phyloP scores from a whole-genome alignment of 2,113 vertebrate species.

The Piaya cayana region DNA sequence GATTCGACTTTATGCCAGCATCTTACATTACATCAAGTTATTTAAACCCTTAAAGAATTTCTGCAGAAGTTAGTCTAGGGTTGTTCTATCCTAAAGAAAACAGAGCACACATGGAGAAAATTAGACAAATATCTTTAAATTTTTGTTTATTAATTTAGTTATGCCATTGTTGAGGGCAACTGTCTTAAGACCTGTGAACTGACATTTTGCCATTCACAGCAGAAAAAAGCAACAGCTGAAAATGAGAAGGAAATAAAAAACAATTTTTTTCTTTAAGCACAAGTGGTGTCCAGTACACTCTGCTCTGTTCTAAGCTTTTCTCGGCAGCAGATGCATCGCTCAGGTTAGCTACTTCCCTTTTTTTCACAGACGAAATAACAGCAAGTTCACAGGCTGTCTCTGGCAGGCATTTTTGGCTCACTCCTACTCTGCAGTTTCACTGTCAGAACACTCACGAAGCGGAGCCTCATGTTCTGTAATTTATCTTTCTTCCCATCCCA shows the following conservation, averaged over 20 bases:
- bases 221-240: slow-evolving; percentile 10
- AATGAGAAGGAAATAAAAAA: slow-evolving; percentile 1
- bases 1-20: slow-evolving; percentile 56
- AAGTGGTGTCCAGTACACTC: not conserved
- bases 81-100: slow-evolving; percentile 54
- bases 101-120: slow-evolving; percentile 61
- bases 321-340: slow-evolving; percentile 1
- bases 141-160: slow-evolving; percentile 9
- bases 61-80: slow-evolving; percentile 21
- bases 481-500: slow-evolving; percentile 58
- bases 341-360: slow-evolving; percentile 52
- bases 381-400: slow-evolving; percentile 30
- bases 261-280: not conserved
- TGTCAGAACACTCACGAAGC: slow-evolving; percentile 53
- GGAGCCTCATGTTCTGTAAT: slow-evolving; percentile 20
- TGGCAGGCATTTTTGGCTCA: slow-evolving; percentile 55
- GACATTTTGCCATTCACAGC: not conserved
- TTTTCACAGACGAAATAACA: slow-evolving; percentile 38
- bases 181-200: slow-evolving; percentile 31
- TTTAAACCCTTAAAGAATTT: slow-evolving; percentile 58
- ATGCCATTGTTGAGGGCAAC: slow-evolving; percentile 25
- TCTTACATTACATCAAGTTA: slow-evolving; percentile 68
- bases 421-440: slow-evolving; percentile 61
- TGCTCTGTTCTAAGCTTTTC: not conserved
- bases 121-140: not conserved